Percentiles rank a stretch among this genome's conserved stretches.
These are phyloP conservation scores for Onychomys torridus DNA, from an alignment of 2,797 vertebrate genomes.

Conservation along the genomic window DNA sequence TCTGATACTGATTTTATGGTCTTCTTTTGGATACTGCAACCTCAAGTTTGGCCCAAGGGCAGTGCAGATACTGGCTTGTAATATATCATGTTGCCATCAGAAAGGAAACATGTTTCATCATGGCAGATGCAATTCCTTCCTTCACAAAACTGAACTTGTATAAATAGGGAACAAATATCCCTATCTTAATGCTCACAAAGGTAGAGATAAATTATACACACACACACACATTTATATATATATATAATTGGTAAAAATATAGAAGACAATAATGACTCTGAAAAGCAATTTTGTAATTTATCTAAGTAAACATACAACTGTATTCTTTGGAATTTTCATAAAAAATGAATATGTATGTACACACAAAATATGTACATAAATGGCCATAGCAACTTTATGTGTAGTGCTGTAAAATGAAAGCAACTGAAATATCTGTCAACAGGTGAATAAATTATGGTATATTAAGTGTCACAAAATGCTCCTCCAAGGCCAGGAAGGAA, in stretches of 20 bases:
- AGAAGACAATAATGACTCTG: neutral
- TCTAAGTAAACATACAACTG: neutral
- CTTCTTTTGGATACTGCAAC: neutral
- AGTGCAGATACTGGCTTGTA: neutral
- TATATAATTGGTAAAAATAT: neutral
- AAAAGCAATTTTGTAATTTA: neutral
- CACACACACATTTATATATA: neutral
- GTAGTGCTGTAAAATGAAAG: neutral
- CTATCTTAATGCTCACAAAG: neutral
- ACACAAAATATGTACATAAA: neutral
- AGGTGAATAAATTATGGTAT: neutral
- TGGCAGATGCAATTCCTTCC: neutral
- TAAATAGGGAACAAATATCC: neutral
- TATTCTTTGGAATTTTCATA: neutral
- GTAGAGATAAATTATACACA: neutral
- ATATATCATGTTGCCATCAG: neutral
- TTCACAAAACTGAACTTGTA: neutral
- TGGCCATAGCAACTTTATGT: neutral
- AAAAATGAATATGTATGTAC: neutral
- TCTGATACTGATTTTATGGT: neutral
- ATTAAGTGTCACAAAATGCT: neutral
- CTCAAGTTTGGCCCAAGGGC: neutral
- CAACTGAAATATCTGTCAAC: neutral
- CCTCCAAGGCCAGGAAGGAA: neutral
- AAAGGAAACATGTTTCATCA: neutral